These are phyloP conservation scores for Nestor notabilis DNA, from an alignment of 2,113 vertebrate genomes.

Conservation along the genomic window DNA sequence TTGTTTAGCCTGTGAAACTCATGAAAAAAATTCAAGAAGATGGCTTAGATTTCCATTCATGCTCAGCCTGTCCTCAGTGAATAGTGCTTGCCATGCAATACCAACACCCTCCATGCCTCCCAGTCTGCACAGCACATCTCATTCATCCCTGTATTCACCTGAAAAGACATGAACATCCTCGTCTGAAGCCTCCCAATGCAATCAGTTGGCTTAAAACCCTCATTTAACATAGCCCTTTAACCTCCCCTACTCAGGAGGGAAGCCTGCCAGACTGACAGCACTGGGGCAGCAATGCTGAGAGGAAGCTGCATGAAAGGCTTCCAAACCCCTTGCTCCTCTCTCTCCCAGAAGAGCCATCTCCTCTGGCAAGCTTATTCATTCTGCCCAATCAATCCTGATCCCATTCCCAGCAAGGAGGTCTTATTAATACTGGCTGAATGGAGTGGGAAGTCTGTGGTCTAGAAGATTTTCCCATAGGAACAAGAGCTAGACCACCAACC, in stretches of 20 bases:
- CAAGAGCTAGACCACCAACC: neutral
- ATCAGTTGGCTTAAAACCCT: neutral
- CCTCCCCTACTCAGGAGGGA: fast-evolving
- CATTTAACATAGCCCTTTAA: neutral
- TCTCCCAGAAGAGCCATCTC: neutral
- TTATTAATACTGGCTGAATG: neutral
- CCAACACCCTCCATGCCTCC: neutral
- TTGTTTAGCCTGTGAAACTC: neutral
- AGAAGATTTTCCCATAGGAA: conserved; percentile 8
- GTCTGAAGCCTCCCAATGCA: neutral
- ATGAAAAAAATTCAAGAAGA: neutral
- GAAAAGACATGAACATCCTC: neutral
- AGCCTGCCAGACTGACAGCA: fast-evolving
- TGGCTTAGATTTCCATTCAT: neutral
- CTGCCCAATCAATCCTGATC: neutral
- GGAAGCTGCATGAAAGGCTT: neutral
- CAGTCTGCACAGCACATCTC: neutral
- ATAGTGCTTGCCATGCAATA: neutral
- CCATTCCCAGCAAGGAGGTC: neutral
- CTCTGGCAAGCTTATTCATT: neutral
- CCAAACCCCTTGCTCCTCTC: neutral
- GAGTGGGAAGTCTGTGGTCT: neutral
- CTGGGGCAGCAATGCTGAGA: fast-evolving
- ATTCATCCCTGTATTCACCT: neutral
- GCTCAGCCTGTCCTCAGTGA: neutral